Conservation (phyloP, 2,113 vertebrate genomes). For the Lipophrys pholis region DNA sequence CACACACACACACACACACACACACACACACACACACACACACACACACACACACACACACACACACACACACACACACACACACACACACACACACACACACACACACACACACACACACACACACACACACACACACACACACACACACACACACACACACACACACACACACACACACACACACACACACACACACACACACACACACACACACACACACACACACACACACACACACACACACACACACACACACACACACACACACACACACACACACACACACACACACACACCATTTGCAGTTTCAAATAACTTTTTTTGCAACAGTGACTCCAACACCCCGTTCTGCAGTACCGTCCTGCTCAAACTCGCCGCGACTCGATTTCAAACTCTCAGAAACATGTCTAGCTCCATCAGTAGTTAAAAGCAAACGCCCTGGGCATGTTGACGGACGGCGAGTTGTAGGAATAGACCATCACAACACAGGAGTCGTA, state of each 20-base stretch:
- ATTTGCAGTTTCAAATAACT: conserved; percentile 34
- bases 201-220: conserved; percentile 9
- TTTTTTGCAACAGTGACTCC: conserved; percentile 18
- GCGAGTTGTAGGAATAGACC: neutral
- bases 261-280: neutral
- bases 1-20: too few species aligned
- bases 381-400: conserved; percentile 54
- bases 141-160: too few species aligned
- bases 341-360: conserved; percentile 10
- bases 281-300: conserved; percentile 27
- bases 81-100: too few species aligned
- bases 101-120: too few species aligned
- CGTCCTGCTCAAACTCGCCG: conserved; percentile 19
- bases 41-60: too few species aligned
- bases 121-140: too few species aligned
- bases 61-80: too few species aligned
- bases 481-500: neutral
- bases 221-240: too few species aligned
- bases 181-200: neutral
- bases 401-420: conserved; percentile 7
- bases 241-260: neutral
- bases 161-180: too few species aligned
- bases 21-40: too few species aligned
- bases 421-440: neutral
- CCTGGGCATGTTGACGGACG: neutral